Base-by-base conservation (phyloP, 2,888 invertebrate species). In the Nysson spinosus region DNA sequence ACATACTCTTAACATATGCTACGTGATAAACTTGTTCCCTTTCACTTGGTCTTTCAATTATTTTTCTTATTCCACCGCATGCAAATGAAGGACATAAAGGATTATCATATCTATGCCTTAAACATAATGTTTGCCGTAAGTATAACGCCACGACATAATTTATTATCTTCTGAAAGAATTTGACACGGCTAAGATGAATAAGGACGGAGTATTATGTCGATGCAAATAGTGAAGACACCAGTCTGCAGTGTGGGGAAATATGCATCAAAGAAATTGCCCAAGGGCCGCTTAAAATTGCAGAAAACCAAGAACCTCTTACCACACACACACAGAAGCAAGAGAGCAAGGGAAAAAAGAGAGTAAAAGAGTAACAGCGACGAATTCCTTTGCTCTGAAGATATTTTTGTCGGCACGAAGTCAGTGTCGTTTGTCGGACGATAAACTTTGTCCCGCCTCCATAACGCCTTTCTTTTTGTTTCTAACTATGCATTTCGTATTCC, bases 391-490 rank as follows among this genome's bases (percentile, higher is more conserved):
- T 54, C 49, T n/a, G 49, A 61, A 55, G 76, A 68, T 68, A 71
- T 67, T 70, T 56, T 60, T 60, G 61, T 76, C 66, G 57, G 50
- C 37, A 62, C 30, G 49, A 51, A 63, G 56, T 52, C 26, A 46
- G 40, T 57, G 58, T 58, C 75, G 57, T 70, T 71, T 66, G 58
- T 58, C 71, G 57, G 57, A 39, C 71, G 71, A 71, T 71, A 71
- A 71, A 71, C 60, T 49, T 55, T 49, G 30, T 37, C 52, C 58
- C 39, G 49, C 32, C 39, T 14, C 20, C 30, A 2, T 9, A 26
- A 20, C 26, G 35, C 30, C 26, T 16, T 35, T 49, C 26, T 26
- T 42, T 46, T 44, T 62, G 22, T 30, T 39, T 47, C 51, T 28
- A 12, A 20, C 37, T 26, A 22, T 26, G 24, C 34, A 39, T 51